These are phyloP conservation scores for Gymnodraco acuticeps DNA, from an alignment of 2,797 vertebrate species.

Conservation along the genomic window DNA sequence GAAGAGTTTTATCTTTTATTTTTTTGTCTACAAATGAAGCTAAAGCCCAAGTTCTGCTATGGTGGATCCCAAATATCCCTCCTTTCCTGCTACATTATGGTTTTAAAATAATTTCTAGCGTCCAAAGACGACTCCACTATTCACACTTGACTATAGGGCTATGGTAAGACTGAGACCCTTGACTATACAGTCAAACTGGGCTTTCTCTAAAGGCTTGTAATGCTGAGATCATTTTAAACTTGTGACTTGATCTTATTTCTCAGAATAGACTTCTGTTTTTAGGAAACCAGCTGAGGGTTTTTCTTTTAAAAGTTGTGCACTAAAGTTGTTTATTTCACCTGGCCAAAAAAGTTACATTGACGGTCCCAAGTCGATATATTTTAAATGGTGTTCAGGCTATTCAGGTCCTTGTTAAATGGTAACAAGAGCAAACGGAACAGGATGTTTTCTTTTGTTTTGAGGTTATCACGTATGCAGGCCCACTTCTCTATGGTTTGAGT, in stretches of 20 bases:
- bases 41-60: conserved; percentile 30
- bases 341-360: conserved; percentile 20
- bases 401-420: conserved; percentile 30
- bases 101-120: conserved; percentile 7
- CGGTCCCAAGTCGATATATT: conserved; percentile 3
- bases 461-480: conserved; percentile 9
- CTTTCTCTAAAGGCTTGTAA: conserved; percentile 23
- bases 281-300: conserved; percentile 16
- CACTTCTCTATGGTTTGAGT: conserved; percentile 47
- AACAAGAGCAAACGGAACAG: conserved; percentile 6
- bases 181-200: conserved; percentile 4
- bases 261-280: conserved; percentile 8
- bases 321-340: conserved; percentile 52
- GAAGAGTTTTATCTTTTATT: conserved; percentile 22
- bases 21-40: conserved; percentile 52
- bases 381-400: conserved; percentile 15
- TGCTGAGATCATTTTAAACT: neutral
- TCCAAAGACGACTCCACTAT: neutral
- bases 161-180: conserved; percentile 18
- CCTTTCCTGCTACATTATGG: neutral
- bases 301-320: conserved; percentile 41
- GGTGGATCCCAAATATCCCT: conserved; percentile 14
- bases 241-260: conserved; percentile 23
- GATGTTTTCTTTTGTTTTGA: neutral
- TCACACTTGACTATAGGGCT: conserved; percentile 1